Evolutionary conservation across 2,113 vertebrate species (phyloP).

Genomic region (Ammodytes dubius): DNA sequence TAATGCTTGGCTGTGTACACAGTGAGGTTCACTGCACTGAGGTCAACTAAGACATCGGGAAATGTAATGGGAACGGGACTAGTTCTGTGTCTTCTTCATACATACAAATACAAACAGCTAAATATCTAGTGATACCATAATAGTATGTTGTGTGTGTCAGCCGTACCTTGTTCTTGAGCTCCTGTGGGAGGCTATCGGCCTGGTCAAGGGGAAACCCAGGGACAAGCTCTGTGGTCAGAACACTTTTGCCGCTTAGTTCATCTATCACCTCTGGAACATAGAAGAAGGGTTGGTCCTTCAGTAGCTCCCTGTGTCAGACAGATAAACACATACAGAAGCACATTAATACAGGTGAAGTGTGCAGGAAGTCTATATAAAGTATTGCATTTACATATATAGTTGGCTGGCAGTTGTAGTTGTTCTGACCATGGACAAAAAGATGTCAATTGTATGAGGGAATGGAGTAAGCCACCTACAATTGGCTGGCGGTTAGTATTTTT

Average conservation of each 20-base stretch:
- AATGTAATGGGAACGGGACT: too few relatives aligned
- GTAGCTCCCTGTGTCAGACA: constrained; percentile 86
- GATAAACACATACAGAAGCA: not conserved
- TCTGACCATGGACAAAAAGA: constrained; percentile 21
- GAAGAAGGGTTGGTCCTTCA: constrained; percentile 96
- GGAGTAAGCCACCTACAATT: not conserved
- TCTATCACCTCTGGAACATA: constrained; percentile 93
- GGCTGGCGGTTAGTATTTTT: too few relatives aligned
- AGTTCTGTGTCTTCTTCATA: not conserved
- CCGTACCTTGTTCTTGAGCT: constrained; percentile 93
- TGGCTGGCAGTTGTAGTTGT: not conserved
- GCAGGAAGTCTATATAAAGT: not conserved
- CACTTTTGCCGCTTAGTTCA: constrained; percentile 89
- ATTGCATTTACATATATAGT: not conserved
- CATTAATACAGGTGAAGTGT: not conserved
- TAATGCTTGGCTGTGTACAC: too few relatives aligned
- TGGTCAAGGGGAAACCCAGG: constrained; percentile 95
- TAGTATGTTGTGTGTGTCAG: not conserved
- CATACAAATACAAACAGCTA: not conserved
- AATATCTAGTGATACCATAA: too few relatives aligned
- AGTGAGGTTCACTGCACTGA: not conserved
- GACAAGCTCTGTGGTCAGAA: constrained; percentile 95
- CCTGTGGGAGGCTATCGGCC: constrained; percentile 90
- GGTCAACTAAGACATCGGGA: not conserved
- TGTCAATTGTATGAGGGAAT: not conserved